Conservation (phyloP, 1,140 invertebrate genomes). For the Maniola jurtina region DNA sequence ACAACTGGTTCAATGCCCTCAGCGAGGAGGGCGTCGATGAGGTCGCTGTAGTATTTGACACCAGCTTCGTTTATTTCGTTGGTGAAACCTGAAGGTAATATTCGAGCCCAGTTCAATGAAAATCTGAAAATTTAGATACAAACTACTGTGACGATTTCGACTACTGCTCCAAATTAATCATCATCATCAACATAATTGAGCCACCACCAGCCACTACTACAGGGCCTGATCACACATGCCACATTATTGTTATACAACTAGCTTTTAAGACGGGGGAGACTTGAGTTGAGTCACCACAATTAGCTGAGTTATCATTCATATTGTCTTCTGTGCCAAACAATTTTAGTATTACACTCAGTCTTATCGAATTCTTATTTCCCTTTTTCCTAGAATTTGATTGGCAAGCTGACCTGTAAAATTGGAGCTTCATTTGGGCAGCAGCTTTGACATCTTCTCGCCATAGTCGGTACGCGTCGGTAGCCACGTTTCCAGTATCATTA, state of each 20-base stretch:
- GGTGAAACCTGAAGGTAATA: slow-evolving; percentile 77
- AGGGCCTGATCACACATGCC: too few relatives aligned
- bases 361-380: too few relatives aligned
- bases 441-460: slow-evolving; percentile 72
- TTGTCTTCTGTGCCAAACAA: too few relatives aligned
- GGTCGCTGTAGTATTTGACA: slow-evolving; percentile 45
- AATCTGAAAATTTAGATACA: slow-evolving; percentile 47
- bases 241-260: too few relatives aligned
- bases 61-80: slow-evolving; percentile 77
- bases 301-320: too few relatives aligned
- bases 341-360: too few relatives aligned
- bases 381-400: slow-evolving; percentile 21
- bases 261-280: too few relatives aligned
- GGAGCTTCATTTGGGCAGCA: slow-evolving; percentile 57
- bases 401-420: slow-evolving; percentile 34
- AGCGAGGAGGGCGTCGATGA: slow-evolving; percentile 37
- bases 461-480: slow-evolving; percentile 50
- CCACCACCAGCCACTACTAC: too few relatives aligned
- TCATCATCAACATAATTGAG: not conserved
- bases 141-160: not conserved
- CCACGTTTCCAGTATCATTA: slow-evolving; percentile 68
- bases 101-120: slow-evolving; percentile 80
- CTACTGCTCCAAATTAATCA: not conserved
- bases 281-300: too few relatives aligned
- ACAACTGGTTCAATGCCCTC: slow-evolving; percentile 38